These are phyloP conservation scores for Cladorhizidae sp. DNA, from an alignment of 37 sponge, comb jelly and placozoan genomes.

Conservation along the genomic window DNA sequence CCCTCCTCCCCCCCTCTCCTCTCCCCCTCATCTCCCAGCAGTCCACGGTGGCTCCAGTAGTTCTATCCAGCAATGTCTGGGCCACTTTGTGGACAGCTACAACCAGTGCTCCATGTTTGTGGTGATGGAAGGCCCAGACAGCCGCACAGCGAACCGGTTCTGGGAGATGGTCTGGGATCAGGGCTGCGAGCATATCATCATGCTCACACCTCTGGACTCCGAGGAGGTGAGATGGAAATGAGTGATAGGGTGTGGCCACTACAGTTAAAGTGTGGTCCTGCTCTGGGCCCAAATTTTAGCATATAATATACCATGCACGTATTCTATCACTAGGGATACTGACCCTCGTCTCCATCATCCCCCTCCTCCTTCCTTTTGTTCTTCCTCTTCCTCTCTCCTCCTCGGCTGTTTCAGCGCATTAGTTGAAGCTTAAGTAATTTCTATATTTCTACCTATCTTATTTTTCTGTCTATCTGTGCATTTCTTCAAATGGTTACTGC, in stretches of 20 bases:
- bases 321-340: too few relatives aligned
- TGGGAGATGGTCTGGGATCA: constrained; percentile 62
- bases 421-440: too few relatives aligned
- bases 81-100: constrained; percentile 44
- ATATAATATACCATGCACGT: too few relatives aligned
- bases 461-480: too few relatives aligned
- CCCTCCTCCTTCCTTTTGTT: too few relatives aligned
- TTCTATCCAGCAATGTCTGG: background rate
- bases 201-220: constrained; percentile 39
- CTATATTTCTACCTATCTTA: too few relatives aligned
- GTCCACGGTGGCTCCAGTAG: constrained; percentile 14
- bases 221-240: constrained; percentile 1
- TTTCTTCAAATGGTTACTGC: too few relatives aligned
- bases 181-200: constrained; percentile 33
- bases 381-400: too few relatives aligned
- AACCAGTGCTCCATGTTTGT: constrained; percentile 7
- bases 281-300: too few relatives aligned
- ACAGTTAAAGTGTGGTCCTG: too few relatives aligned
- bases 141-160: constrained; percentile 19
- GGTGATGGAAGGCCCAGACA: constrained; percentile 38
- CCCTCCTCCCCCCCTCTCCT: background rate
- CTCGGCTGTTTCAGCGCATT: too few relatives aligned
- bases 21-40: background rate
- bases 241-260: background rate
- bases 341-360: too few relatives aligned